These are phyloP conservation scores for Rhodophaea formosa DNA, from an alignment of 2,888 invertebrate genomes.

Conservation along the genomic window DNA sequence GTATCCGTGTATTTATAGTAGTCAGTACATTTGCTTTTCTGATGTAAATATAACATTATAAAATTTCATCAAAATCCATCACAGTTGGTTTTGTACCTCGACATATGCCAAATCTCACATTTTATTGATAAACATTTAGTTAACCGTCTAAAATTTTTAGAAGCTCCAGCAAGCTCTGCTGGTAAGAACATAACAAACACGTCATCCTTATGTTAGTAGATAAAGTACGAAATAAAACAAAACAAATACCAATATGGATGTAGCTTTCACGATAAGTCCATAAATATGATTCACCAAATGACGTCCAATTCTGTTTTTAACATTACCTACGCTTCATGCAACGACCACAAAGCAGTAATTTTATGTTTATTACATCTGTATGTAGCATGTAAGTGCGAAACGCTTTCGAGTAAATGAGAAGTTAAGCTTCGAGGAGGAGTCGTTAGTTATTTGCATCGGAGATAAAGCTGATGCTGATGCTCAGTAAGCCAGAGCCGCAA, in stretches of 20 bases:
- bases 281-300: slow-evolving; percentile 5
- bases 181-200: not conserved
- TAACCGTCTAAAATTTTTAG: no score
- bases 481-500: slow-evolving; percentile 25
- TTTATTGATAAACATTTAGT: no score
- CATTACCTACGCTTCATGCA: not conserved
- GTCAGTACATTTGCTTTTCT: no score
- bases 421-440: not conserved
- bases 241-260: not conserved
- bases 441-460: slow-evolving; percentile 1
- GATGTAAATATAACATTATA: no score
- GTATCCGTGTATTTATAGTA: no score
- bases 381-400: not conserved
- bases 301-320: not conserved
- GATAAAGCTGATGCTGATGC: slow-evolving; percentile 37
- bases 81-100: no score
- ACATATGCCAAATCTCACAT: no score
- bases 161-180: no score
- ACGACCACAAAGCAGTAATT: not conserved
- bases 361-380: slow-evolving; percentile 7
- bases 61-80: no score
- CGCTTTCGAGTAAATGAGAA: not conserved
- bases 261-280: not conserved
- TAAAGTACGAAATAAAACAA: not conserved
- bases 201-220: not conserved